These are phyloP conservation scores for Masnerella sp. DNA, from an alignment of 2,888 invertebrate species.

Conservation along the genomic window DNA sequence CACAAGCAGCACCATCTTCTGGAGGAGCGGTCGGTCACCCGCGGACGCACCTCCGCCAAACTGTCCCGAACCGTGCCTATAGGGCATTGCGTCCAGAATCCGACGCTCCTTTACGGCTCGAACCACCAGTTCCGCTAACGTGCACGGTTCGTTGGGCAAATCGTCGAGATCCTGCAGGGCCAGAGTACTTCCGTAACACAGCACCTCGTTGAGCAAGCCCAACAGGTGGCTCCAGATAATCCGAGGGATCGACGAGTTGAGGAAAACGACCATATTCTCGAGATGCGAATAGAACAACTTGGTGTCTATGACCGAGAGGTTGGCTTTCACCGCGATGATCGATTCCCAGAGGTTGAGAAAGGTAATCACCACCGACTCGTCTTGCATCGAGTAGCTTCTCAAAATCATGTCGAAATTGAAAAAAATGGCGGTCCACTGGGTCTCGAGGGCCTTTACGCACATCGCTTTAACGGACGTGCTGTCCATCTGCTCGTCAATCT, in stretches of 20 bases:
- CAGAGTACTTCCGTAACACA: slow-evolving; percentile 94
- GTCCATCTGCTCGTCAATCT: slow-evolving; percentile 88
- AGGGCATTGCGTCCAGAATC: slow-evolving; percentile 81
- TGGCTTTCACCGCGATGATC: slow-evolving; percentile 93
- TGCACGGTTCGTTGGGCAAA: slow-evolving; percentile 92
- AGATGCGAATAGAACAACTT: slow-evolving; percentile 92
- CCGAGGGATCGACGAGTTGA: slow-evolving; percentile 85
- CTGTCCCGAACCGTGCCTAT: slow-evolving; percentile 78
- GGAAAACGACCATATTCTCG: slow-evolving; percentile 86
- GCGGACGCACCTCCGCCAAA: slow-evolving; percentile 79
- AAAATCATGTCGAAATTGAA: slow-evolving; percentile 78
- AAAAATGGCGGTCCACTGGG: slow-evolving; percentile 90
- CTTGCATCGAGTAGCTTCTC: slow-evolving; percentile 76
- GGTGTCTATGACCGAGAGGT: slow-evolving; percentile 92
- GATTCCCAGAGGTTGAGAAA: slow-evolving; percentile 93
- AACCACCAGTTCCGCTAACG: slow-evolving; percentile 90
- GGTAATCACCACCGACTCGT: slow-evolving; percentile 81
- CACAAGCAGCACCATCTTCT: slow-evolving; percentile 91
- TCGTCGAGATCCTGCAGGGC: slow-evolving; percentile 87
- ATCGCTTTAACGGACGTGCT: slow-evolving; percentile 92
- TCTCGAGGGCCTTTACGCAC: slow-evolving; percentile 90
- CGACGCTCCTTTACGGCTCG: slow-evolving; percentile 91
- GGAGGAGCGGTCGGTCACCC: slow-evolving; percentile 83
- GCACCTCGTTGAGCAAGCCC: slow-evolving; percentile 91
- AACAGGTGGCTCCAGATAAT: slow-evolving; percentile 91